phyloP scores from a whole-genome alignment of 2,888 invertebrate genomes.

The Epicampocera succincta region DNA sequence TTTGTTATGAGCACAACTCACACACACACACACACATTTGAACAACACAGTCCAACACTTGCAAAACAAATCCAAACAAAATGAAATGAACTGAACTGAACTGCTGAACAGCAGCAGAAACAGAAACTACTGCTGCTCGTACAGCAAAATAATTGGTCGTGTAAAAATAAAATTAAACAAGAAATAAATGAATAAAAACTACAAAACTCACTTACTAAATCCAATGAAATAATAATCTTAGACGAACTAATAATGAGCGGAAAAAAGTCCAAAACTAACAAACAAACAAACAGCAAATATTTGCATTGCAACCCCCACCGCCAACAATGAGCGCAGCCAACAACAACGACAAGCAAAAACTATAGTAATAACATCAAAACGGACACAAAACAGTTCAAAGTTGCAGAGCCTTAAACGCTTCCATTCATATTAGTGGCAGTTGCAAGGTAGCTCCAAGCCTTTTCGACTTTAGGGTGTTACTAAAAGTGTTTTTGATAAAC shows the following conservation, averaged over 20 bases:
- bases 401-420: neutral
- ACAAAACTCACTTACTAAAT: slow-evolving; percentile 45
- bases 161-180: slow-evolving; percentile 34
- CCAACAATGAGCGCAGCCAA: slow-evolving; percentile 38
- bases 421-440: neutral
- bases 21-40: too few species aligned
- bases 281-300: slow-evolving; percentile 23
- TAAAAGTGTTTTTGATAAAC: too few species aligned
- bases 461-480: too few species aligned
- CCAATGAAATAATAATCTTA: slow-evolving; percentile 61
- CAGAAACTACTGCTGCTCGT: slow-evolving; percentile 23
- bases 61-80: slow-evolving; percentile 57
- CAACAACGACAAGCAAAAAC: slow-evolving; percentile 18
- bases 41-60: slow-evolving; percentile 34
- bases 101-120: slow-evolving; percentile 16
- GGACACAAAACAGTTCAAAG: slow-evolving; percentile 22
- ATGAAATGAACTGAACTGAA: slow-evolving; percentile 55
- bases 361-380: slow-evolving; percentile 45
- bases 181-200: slow-evolving; percentile 13
- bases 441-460: too few species aligned
- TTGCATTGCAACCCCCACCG: slow-evolving; percentile 45
- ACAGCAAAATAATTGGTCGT: slow-evolving; percentile 63
- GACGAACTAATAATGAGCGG: slow-evolving; percentile 57
- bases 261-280: slow-evolving; percentile 31
- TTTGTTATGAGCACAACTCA: slow-evolving; percentile 28